Conservation (phyloP, 2,797 vertebrate species). For the Notamacropus eugenii region DNA sequence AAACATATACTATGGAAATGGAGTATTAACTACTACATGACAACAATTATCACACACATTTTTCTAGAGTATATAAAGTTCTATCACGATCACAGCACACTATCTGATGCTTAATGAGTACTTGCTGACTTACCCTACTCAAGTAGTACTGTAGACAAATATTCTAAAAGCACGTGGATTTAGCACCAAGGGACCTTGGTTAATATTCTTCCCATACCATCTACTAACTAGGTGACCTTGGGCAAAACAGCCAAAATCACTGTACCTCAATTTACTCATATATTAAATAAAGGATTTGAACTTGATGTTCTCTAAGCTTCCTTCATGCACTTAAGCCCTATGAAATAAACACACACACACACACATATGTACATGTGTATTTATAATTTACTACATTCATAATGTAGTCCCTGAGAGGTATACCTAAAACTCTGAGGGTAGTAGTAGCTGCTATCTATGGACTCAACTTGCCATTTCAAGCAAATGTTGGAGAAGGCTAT, state of each 20-base stretch:
- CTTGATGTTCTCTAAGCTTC: neutral
- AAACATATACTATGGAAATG: neutral
- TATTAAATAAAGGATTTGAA: neutral
- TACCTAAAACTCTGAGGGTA: neutral
- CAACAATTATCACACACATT: neutral
- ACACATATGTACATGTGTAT: too few relatives aligned
- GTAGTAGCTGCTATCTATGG: neutral
- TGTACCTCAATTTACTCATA: neutral
- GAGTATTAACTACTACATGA: neutral
- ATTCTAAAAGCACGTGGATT: neutral
- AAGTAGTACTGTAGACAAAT: neutral
- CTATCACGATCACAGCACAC: neutral
- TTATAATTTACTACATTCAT: neutral
- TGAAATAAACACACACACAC: neutral
- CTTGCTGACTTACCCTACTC: neutral
- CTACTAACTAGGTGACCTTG: too few relatives aligned
- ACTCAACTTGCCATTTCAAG: neutral
- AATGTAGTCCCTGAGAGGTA: neutral
- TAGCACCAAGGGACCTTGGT: neutral
- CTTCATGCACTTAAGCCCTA: neutral
- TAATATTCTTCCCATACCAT: neutral
- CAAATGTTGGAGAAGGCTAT: neutral
- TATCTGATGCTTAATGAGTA: neutral
- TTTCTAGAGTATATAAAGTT: neutral
- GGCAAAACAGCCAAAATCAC: too few relatives aligned